Base-by-base conservation (phyloP, 2,797 vertebrate species). In the Clarias laeviceps region DNA sequence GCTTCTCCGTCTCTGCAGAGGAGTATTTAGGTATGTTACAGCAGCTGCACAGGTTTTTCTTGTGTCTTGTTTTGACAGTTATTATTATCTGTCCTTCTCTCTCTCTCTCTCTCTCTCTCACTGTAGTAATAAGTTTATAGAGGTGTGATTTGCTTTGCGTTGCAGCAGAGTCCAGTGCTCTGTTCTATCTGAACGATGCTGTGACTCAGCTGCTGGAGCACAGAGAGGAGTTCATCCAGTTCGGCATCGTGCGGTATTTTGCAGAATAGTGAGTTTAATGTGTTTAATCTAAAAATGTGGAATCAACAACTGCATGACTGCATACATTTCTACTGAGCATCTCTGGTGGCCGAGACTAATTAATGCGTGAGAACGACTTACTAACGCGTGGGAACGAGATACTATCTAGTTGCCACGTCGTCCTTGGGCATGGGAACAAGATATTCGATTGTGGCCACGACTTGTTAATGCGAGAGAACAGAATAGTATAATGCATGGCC, bases 121-220 rank as follows among this genome's bases (percentile, higher is more conserved):
- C 14, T 74, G 72, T n/a, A 18, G 5, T 57, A 2, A 32, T 22
- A 32, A 1, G 73, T 12, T 0, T 32, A 22, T 70, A 37, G 12
- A n/a, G 3, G 45, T 81, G 24, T 40, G 2, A 50, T 81, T 0
- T 9, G 24, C 1, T 57, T 20, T 56, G 7, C n/a, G 27, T 82
- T 82, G 27, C 92, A 99, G 98, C 96, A 86, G 96, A 97, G 91
- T 96, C 94, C 82, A 95, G 96, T 86, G 97, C 98, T 88, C 92
- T 97, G 83, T 97, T 97, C 0, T 99, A 99, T 89, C 94, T 99
- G 92, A 97, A 96, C 84, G 98, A 99, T 90, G 97, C 97, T 32
- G 96, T 99, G 90, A 96, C 94, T 77, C 95, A 96, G 91, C 91
- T 96, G 85, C 90, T 99, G 89, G 97, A 98, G 84, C 97, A 98